Evolutionary conservation across 2,113 vertebrate genomes (phyloP), one percentile per base, ranked within the genome.

Genomic region (Synchiropus splendidus): DNA sequence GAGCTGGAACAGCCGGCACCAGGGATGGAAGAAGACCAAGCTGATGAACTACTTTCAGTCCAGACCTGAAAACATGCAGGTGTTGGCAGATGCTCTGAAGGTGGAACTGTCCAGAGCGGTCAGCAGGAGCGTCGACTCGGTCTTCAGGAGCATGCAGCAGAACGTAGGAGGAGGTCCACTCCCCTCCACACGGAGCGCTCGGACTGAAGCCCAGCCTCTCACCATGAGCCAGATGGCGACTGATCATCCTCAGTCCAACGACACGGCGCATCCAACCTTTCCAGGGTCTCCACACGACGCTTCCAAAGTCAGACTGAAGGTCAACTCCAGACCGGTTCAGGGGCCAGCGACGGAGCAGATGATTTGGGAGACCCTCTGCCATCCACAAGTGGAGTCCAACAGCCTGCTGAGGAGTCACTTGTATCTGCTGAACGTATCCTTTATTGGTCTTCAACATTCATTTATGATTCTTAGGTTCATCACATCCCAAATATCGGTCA

Each of bases 361-460:
- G 0, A 2, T 51, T 10, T n/a, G 73, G 39, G 85, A 85, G 36
- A 64, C 58, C 33, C 51, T 79, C 40, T 54, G 61, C 2, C 67
- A 82, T 34, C 83, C 87, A 0, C 61, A 91, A 65, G 54, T 63
- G 2, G 82, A 88, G 63, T 36, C 58, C 0, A 35, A 79, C 0
- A 64, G 64, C 17, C 32, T 31, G 12, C 49, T 65, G 1, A 83
- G 86, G 0, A 58, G 46, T 0, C 62, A 33, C 4, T 55, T 80
- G 33, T 88, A 86, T 18, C 27, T 82, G 50, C 55, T 84, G 40
- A 88, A 85, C 45, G 83, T 97, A 97, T 96, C 94, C 94, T 97
- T 91, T 36, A 16, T 37, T 1, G 12, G 12, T 67, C 46, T 45
- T 5, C 12, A 33, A 27, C 21, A 27, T 8, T 5, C 21, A 27